Conservation (phyloP, 2,113 vertebrate species). For the Leucopsar rothschildi region DNA sequence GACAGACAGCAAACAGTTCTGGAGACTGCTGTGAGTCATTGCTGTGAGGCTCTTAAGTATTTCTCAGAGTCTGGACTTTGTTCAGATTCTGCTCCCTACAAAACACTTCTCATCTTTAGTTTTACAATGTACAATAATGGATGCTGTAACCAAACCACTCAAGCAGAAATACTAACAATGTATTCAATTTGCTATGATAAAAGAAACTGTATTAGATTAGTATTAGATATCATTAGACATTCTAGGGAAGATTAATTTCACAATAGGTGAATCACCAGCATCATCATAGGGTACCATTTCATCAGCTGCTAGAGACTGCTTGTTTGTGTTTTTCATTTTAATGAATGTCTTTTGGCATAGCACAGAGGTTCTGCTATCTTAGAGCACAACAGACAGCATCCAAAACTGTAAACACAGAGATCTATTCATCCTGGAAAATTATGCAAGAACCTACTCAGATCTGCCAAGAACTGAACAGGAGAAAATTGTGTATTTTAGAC, state of each 20-base stretch:
- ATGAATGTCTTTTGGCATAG: neutral
- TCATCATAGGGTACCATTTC: neutral
- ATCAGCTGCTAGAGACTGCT: neutral
- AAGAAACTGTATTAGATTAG: neutral
- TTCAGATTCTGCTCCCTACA: neutral
- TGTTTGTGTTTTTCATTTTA: neutral
- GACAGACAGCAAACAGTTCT: neutral
- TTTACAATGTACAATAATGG: neutral
- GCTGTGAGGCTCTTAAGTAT: neutral
- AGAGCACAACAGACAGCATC: neutral
- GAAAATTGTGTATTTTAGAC: neutral
- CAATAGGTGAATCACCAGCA: neutral
- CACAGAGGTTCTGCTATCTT: neutral
- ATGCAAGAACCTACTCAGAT: constrained; percentile 1
- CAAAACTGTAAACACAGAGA: neutral
- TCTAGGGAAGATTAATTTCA: constrained; percentile 10
- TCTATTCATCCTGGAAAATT: constrained; percentile 35
- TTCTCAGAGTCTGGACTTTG: neutral
- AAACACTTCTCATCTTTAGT: neutral
- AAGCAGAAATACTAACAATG: neutral
- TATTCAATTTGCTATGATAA: neutral
- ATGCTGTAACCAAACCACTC: neutral
- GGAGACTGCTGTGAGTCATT: neutral
- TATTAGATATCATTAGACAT: neutral
- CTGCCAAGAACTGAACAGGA: constrained; percentile 24